Percentiles rank a stretch among this genome's conserved stretches.
These are phyloP conservation scores for Taphrorychus bicolor DNA, from an alignment of 2,888 invertebrate genomes.

Conservation along the genomic window DNA sequence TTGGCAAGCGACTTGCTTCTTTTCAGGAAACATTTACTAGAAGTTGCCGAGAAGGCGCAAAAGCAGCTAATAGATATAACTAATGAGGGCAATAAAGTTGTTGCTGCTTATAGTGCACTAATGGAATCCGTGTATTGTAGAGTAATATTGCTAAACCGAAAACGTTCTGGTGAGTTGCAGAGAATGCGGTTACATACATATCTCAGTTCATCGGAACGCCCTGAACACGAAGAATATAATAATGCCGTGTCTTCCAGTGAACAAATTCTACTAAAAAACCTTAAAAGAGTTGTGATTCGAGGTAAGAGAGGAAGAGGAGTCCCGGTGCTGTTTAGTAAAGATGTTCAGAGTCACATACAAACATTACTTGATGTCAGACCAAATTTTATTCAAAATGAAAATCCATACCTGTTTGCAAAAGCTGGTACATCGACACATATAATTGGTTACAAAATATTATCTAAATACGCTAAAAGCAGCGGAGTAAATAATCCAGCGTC, in stretches of 20 bases:
- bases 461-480: too few species aligned
- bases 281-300: conserved; percentile 34
- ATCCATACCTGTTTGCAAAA: conserved; percentile 32
- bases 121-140: conserved; percentile 33
- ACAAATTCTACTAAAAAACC: conserved; percentile 31
- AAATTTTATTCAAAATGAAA: conserved; percentile 9
- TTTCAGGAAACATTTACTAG: conserved; percentile 37
- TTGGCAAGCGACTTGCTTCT: conserved; percentile 41
- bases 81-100: too few species aligned
- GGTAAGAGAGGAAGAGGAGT: conserved; percentile 41
- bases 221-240: conserved; percentile 37
- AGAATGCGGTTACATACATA: conserved; percentile 42
- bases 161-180: conserved; percentile 45
- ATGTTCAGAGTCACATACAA: conserved; percentile 43
- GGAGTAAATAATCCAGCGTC: conserved; percentile 42
- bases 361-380: conserved; percentile 13
- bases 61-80: too few species aligned
- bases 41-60: too few species aligned
- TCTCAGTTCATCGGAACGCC: conserved; percentile 10
- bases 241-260: conserved; percentile 29
- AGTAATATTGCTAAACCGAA: conserved; percentile 43
- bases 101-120: too few species aligned
- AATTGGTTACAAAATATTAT: conserved; percentile 44
- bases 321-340: conserved; percentile 45
- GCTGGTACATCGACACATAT: conserved; percentile 27